Percentiles rank a stretch among this genome's conserved stretches.
Conservation (phyloP, 2,113 vertebrate genomes). For the Sus scrofa region DNA sequence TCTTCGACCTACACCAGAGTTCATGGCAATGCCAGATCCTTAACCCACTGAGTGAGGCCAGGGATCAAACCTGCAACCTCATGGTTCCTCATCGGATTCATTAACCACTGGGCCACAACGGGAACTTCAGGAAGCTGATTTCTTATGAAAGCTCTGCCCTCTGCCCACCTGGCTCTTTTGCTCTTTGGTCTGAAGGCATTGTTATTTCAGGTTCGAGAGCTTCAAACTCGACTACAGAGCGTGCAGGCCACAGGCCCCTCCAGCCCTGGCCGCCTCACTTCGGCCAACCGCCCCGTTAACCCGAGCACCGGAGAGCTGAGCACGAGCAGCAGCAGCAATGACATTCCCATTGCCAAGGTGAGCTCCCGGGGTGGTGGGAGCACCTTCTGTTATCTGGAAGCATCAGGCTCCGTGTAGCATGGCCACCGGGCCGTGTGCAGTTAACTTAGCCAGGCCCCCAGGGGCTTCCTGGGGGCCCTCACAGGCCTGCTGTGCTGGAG, state of each 20-base stretch:
- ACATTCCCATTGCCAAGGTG: conserved; percentile 95
- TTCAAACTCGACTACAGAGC: conserved; percentile 93
- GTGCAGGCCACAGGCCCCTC: conserved; percentile 90
- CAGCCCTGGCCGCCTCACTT: conserved; percentile 90
- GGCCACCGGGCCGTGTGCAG: neutral
- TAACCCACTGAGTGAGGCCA: too few relatives aligned
- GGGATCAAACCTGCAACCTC: too few relatives aligned
- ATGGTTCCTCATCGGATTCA: too few relatives aligned
- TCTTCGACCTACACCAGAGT: too few relatives aligned
- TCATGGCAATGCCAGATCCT: too few relatives aligned
- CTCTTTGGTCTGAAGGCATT: conserved; percentile 43
- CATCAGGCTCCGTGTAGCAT: neutral
- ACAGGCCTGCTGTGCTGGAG: neutral
- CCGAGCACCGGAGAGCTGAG: conserved; percentile 94
- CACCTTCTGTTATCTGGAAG: neutral
- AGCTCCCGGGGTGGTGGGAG: neutral
- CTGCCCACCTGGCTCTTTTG: neutral
- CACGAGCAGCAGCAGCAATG: conserved; percentile 95
- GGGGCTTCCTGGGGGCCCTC: neutral
- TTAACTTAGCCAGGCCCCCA: neutral
- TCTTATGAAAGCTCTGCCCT: neutral
- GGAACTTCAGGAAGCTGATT: neutral
- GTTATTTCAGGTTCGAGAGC: conserved; percentile 91
- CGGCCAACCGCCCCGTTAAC: conserved; percentile 90
- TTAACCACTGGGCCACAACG: too few relatives aligned